phyloP scores from a whole-genome alignment of 2,113 vertebrate genomes.

The Oncorhynchus nerka region DNA sequence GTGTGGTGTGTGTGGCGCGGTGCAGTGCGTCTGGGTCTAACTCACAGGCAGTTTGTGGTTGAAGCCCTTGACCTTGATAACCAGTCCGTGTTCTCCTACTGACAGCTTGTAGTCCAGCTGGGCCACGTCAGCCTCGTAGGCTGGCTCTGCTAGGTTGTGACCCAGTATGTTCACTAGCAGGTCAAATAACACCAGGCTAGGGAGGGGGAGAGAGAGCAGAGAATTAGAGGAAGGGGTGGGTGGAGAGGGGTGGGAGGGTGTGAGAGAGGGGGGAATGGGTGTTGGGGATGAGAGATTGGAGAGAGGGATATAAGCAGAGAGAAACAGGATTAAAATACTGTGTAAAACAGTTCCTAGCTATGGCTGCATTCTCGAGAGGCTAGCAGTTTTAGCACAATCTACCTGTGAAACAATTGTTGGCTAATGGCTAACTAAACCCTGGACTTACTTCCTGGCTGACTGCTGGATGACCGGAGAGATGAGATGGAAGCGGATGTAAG shows the following conservation, averaged over 20 bases:
- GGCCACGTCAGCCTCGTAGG: conserved; percentile 93
- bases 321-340: not conserved
- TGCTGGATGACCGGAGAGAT: conserved; percentile 93
- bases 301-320: not conserved
- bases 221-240: not conserved
- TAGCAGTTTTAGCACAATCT: too few relatives aligned
- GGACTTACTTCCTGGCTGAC: conserved; percentile 90
- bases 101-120: conserved; percentile 91
- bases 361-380: too few relatives aligned
- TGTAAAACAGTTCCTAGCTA: too few relatives aligned
- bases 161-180: conserved; percentile 94
- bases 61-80: conserved; percentile 92
- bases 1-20: not conserved
- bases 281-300: not conserved
- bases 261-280: too few relatives aligned
- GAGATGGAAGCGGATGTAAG: conserved; percentile 90
- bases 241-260: not conserved
- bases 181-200: conserved; percentile 89
- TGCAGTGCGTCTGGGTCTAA: conserved; percentile 10
- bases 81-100: conserved; percentile 88
- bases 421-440: not conserved
- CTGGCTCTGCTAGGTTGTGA: conserved; percentile 91
- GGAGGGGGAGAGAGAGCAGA: not conserved
- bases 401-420: too few relatives aligned
- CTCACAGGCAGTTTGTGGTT: conserved; percentile 96